These are phyloP conservation scores for Timema cristinae DNA, from an alignment of 2,888 invertebrate genomes.

Conservation along the genomic window DNA sequence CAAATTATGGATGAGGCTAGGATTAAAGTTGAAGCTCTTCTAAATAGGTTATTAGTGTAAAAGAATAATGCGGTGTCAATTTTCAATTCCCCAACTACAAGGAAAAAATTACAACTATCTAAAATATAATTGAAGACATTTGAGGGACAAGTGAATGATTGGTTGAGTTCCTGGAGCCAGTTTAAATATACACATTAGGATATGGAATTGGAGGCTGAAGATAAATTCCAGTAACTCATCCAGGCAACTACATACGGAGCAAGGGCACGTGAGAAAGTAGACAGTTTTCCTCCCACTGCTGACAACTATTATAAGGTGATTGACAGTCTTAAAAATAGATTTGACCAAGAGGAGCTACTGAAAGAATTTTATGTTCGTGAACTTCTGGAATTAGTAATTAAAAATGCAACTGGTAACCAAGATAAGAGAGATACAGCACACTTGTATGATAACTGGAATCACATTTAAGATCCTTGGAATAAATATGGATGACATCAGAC, in stretches of 20 bases:
- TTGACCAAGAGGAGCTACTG: neutral
- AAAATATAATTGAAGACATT: constrained; percentile 10
- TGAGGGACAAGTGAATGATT: constrained; percentile 23
- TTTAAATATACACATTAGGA: constrained; percentile 36
- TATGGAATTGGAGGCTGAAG: constrained; percentile 25
- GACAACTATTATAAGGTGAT: constrained; percentile 37
- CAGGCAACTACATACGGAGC: constrained; percentile 30
- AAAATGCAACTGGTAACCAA: neutral
- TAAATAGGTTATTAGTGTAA: neutral
- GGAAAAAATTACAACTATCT: neutral
- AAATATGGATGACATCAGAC: neutral
- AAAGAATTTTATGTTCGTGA: neutral
- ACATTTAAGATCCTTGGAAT: neutral
- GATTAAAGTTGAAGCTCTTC: neutral
- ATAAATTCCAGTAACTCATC: constrained; percentile 36
- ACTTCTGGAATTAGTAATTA: neutral
- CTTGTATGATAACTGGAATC: neutral
- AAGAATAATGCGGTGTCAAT: neutral
- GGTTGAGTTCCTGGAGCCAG: constrained; percentile 35
- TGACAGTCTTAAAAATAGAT: constrained; percentile 12
- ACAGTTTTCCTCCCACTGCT: constrained; percentile 33
- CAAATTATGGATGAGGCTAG: neutral
- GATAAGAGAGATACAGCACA: neutral
- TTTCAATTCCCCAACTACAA: neutral
- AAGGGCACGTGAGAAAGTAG: constrained; percentile 33